Percentiles rank a stretch among this genome's conserved stretches.
Evolutionary conservation across 1,140 invertebrate species (phyloP).

Genomic region (Camponotus floridanus): DNA sequence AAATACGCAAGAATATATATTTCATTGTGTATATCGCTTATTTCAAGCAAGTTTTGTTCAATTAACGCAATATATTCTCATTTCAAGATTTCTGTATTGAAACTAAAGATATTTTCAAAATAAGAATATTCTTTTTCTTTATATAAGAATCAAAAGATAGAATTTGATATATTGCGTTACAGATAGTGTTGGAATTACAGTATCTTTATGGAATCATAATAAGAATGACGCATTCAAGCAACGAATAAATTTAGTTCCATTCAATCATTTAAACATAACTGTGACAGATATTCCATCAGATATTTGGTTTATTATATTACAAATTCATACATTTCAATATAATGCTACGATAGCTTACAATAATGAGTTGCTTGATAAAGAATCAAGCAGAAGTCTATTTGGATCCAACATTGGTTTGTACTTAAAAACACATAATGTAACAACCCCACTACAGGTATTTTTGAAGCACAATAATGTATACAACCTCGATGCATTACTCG

Average conservation of each 20-base stretch:
- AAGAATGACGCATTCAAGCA: slow-evolving; percentile 67
- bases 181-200: slow-evolving; percentile 58
- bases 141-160: not conserved
- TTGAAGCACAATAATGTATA: slow-evolving; percentile 83
- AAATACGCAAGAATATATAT: too few species aligned
- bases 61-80: too few species aligned
- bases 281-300: slow-evolving; percentile 85
- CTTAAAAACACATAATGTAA: slow-evolving; percentile 70
- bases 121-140: too few species aligned
- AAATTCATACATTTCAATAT: slow-evolving; percentile 89
- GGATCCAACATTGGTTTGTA: slow-evolving; percentile 90
- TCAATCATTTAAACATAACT: slow-evolving; percentile 81
- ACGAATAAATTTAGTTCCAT: slow-evolving; percentile 64
- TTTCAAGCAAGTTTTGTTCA: too few species aligned
- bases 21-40: too few species aligned
- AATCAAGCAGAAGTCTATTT: slow-evolving; percentile 78
- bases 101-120: too few species aligned
- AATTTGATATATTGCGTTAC: slow-evolving; percentile 56
- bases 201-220: slow-evolving; percentile 48
- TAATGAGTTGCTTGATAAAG: slow-evolving; percentile 74
- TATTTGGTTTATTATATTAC: slow-evolving; percentile 88
- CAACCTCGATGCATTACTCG: slow-evolving; percentile 84
- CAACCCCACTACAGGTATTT: slow-evolving; percentile 76
- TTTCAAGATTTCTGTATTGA: too few species aligned
- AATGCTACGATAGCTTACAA: slow-evolving; percentile 89